Conservation (phyloP, 2,113 vertebrate species). For the Choloepus hoffmanni region DNA sequence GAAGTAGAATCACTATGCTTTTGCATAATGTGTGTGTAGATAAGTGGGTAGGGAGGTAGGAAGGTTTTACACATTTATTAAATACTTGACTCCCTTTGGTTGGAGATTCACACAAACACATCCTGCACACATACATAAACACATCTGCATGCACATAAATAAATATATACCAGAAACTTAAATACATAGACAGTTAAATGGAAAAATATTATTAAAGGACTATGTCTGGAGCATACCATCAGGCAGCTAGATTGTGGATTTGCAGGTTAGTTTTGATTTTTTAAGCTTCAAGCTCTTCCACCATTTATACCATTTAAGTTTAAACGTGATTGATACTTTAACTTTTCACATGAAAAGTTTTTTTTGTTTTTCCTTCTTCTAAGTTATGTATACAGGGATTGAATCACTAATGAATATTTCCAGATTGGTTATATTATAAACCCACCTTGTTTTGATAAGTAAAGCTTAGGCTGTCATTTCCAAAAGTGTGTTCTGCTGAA, state of each 20-base stretch:
- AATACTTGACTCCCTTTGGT: neutral
- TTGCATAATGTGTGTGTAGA: neutral
- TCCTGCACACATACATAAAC: neutral
- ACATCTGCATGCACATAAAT: neutral
- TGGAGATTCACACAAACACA: neutral
- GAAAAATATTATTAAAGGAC: neutral
- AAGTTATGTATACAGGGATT: neutral
- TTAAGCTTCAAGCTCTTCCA: neutral
- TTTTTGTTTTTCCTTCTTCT: neutral
- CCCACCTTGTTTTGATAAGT: neutral
- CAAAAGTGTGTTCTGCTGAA: neutral
- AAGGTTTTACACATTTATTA: slow-evolving; percentile 15
- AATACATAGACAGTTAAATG: neutral
- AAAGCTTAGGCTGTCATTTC: neutral
- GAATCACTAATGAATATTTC: neutral
- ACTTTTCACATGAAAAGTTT: slow-evolving; percentile 4
- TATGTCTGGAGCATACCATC: neutral
- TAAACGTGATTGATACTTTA: slow-evolving; percentile 39
- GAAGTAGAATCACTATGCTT: slow-evolving; percentile 2
- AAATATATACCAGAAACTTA: neutral
- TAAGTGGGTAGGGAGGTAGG: neutral
- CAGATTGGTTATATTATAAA: neutral
- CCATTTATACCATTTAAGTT: neutral
- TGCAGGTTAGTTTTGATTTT: neutral
- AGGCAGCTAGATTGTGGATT: neutral